phyloP scores from a whole-genome alignment of 1,140 invertebrate genomes.

The Phymorhynchus buccinoides region DNA sequence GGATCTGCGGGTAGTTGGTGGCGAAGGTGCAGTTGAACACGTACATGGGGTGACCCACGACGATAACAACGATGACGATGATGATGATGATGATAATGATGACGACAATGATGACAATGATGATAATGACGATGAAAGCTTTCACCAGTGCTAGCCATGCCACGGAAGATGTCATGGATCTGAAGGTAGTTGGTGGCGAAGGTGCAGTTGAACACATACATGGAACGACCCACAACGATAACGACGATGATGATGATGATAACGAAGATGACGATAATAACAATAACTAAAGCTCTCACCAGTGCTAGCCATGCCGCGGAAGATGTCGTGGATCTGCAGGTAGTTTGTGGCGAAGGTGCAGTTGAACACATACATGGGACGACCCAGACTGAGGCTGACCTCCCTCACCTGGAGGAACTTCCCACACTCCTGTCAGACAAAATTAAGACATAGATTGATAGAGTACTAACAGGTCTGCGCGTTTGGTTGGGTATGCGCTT shows the following conservation, averaged over 20 bases:
- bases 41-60: slow-evolving; percentile 68
- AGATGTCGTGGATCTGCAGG: slow-evolving; percentile 66
- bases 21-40: slow-evolving; percentile 67
- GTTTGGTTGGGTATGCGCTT: too few species aligned
- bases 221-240: slow-evolving; percentile 66
- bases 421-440: slow-evolving; percentile 58
- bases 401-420: slow-evolving; percentile 64
- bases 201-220: slow-evolving; percentile 70
- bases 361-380: slow-evolving; percentile 69
- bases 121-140: too few species aligned
- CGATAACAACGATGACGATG: too few species aligned
- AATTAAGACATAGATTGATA: too few species aligned
- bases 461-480: too few species aligned
- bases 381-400: slow-evolving; percentile 63
- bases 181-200: slow-evolving; percentile 59
- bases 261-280: too few species aligned
- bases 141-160: slow-evolving; percentile 66
- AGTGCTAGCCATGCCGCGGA: slow-evolving; percentile 68
- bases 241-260: too few species aligned
- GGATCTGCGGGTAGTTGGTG: slow-evolving; percentile 62
- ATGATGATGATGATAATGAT: too few species aligned
- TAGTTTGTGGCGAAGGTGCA: slow-evolving; percentile 64
- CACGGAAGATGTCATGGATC: slow-evolving; percentile 69
- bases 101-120: too few species aligned
- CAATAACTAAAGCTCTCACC: slow-evolving; percentile 54